phyloP scores from a whole-genome alignment of 1,140 invertebrate species.

The Ganaspis sp. region DNA sequence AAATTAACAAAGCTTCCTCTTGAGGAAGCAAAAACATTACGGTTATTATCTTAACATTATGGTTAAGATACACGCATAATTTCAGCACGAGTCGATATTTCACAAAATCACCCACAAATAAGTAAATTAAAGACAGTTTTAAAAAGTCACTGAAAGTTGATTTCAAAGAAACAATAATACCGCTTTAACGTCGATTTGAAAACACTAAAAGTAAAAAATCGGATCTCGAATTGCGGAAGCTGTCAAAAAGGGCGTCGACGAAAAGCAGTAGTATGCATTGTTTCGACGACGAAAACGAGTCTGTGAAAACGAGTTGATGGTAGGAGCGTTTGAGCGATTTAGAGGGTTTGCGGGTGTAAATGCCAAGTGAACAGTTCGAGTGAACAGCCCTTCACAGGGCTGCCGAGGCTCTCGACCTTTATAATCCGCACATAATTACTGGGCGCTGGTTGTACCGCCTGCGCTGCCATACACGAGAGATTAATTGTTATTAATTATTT shows the following conservation, averaged over 20 bases:
- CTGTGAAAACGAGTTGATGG: constrained; percentile 53
- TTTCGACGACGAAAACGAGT: constrained; percentile 53
- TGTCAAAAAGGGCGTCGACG: constrained; percentile 38
- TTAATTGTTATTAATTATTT: constrained; percentile 77
- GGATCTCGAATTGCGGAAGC: background rate
- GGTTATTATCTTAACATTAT: too few relatives aligned
- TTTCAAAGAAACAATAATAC: too few relatives aligned
- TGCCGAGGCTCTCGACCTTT: constrained; percentile 73
- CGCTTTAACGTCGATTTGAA: too few relatives aligned
- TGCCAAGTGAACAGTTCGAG: constrained; percentile 75
- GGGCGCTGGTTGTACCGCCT: constrained; percentile 59
- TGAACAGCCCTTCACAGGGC: constrained; percentile 71
- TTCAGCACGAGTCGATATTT: too few relatives aligned
- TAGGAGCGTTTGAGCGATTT: constrained; percentile 60
- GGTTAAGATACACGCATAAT: too few relatives aligned
- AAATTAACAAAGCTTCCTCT: too few relatives aligned
- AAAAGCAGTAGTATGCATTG: constrained; percentile 53
- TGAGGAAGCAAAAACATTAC: too few relatives aligned
- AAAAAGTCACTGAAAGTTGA: too few relatives aligned
- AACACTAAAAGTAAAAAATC: background rate
- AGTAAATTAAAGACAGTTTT: too few relatives aligned
- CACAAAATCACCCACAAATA: too few relatives aligned
- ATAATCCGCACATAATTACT: constrained; percentile 76
- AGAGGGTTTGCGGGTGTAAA: constrained; percentile 71
- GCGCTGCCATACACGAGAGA: constrained; percentile 68